Conservation (phyloP, 2,113 vertebrate species). For the Crotalus horridus region DNA sequence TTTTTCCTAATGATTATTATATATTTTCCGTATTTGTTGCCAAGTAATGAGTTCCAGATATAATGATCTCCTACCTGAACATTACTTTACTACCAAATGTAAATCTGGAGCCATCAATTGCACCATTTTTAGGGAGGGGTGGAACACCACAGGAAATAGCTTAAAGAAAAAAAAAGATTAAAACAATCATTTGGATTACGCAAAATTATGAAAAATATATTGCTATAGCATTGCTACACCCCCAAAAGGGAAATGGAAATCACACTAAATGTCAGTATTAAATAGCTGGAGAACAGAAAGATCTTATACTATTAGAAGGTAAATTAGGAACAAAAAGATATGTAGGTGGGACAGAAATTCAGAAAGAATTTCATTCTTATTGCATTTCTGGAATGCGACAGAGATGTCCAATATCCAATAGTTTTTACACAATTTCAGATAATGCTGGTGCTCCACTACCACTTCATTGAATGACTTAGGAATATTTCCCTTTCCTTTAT, state of each 20-base stretch:
- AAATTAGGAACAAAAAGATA: not conserved
- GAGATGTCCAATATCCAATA: not conserved
- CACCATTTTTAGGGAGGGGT: constrained; percentile 77
- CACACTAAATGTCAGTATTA: not conserved
- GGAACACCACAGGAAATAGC: constrained; percentile 85
- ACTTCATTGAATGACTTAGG: not conserved
- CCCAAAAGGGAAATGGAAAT: not conserved
- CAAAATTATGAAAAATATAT: not conserved
- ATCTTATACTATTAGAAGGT: not conserved
- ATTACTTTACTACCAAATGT: constrained; percentile 87
- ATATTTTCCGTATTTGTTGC: constrained; percentile 4
- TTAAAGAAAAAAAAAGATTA: constrained; percentile 60
- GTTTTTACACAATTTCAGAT: not conserved
- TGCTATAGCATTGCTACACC: not conserved
- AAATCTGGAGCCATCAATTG: constrained; percentile 80
- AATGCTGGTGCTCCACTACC: not conserved
- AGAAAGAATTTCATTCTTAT: not conserved
- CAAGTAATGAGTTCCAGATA: constrained; percentile 8
- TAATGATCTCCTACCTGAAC: constrained; percentile 81
- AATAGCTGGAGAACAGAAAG: not conserved
- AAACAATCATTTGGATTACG: not conserved
- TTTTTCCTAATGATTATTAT: not conserved
- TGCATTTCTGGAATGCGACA: not conserved
- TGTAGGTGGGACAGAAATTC: not conserved
- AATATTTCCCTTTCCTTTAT: not conserved